Evolutionary conservation across 2,113 vertebrate genomes (phyloP).

Genomic region (Elanoides forficatus): DNA sequence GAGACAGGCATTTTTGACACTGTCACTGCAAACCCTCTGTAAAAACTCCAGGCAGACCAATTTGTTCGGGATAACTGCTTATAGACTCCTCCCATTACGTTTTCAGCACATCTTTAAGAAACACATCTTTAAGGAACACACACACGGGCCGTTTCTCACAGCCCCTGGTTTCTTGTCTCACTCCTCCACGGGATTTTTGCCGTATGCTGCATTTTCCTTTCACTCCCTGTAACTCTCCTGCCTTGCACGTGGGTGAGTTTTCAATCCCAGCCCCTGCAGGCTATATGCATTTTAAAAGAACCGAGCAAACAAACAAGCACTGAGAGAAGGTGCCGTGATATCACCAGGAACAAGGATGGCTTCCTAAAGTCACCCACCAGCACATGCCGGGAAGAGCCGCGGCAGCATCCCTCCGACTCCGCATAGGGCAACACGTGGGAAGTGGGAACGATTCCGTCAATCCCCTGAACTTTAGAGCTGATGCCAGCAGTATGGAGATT

Average conservation of each 20-base stretch:
- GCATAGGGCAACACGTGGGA: not conserved
- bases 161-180: not conserved
- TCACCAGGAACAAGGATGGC: not conserved
- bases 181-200: not conserved
- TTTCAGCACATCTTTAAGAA: not conserved
- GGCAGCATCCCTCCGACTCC: not conserved
- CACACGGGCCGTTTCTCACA: not conserved
- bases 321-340: not conserved
- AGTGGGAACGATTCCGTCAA: not conserved
- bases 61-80: not conserved
- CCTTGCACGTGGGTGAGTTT: not conserved
- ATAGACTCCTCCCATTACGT: fast-evolving
- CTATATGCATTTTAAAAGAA: not conserved
- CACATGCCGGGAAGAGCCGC: not conserved
- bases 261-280: not conserved
- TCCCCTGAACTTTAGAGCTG: not conserved
- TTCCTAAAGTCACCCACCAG: not conserved
- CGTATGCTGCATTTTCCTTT: not conserved
- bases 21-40: fast-evolving
- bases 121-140: not conserved
- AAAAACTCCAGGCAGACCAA: fast-evolving
- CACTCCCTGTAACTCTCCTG: not conserved
- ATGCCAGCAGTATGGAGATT: not conserved
- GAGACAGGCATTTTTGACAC: not conserved
- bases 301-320: not conserved